phyloP scores from a whole-genome alignment of 2,113 vertebrate species.

The Eulemur macaco region DNA sequence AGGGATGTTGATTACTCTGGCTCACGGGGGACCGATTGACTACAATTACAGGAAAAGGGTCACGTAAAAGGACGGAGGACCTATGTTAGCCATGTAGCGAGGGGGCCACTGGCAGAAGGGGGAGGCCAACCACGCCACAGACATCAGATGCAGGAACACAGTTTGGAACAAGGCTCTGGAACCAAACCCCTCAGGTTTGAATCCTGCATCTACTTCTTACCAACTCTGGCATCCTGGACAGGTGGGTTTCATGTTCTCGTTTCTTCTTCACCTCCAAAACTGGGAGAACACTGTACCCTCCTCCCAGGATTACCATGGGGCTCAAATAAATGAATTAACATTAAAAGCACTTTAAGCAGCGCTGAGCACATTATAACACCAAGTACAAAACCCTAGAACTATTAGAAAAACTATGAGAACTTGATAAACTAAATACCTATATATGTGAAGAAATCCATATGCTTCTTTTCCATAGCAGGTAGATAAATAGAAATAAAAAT shows the following conservation, averaged over 20 bases:
- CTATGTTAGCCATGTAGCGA: background rate
- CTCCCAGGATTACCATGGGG: background rate
- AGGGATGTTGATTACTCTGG: background rate
- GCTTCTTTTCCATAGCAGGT: background rate
- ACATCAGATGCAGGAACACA: background rate
- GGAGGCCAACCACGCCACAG: accelerated
- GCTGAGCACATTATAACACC: background rate
- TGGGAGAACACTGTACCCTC: background rate
- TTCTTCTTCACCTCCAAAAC: background rate
- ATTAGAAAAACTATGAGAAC: constrained; percentile 9
- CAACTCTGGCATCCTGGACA: background rate
- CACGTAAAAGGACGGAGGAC: background rate
- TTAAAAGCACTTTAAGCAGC: background rate
- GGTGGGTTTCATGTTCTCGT: background rate
- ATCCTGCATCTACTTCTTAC: background rate
- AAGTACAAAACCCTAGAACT: background rate
- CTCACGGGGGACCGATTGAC: accelerated
- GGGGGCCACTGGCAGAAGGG: background rate
- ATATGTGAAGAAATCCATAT: constrained; percentile 41
- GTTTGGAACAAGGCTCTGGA: background rate
- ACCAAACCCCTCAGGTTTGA: no score
- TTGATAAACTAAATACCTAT: constrained; percentile 27
- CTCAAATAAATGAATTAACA: background rate
- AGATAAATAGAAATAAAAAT: constrained; percentile 59
- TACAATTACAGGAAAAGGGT: background rate